Base-by-base conservation (phyloP, 2,888 invertebrate genomes). In the Eupithecia insigniata region DNA sequence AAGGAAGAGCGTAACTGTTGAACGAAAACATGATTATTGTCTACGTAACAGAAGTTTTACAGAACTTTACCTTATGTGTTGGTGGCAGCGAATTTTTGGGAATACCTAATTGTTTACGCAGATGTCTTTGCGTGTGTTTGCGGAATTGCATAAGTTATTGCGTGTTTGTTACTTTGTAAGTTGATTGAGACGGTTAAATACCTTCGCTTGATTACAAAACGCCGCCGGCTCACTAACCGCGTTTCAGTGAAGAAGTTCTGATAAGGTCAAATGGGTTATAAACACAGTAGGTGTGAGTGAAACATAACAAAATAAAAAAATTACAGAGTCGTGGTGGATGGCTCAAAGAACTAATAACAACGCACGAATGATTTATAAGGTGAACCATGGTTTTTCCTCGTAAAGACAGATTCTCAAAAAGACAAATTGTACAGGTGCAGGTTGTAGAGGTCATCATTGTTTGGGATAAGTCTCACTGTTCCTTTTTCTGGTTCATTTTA, bases 1-100 rank as follows among this genome's bases (percentile, higher is more conserved):
- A 99, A 99, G 46, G 99, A 99, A 88, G 98, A 99, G 70, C 99
- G 96, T 77, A 99, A 94, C 98, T 96, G 90, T 78, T 90, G 89
- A 78, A 62, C 32, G 18, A 62, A 62, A 55, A 62, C 30, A 32
- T 60, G 1, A 30, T 30, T 28, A 60, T 12, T 62, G 34, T 0
- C 18, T n/a, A 10, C 10, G n/a, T 60, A 60, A 30, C n/a, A n/a
- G n/a, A n/a, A n/a, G n/a, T n/a, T n/a, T n/a, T n/a, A n/a, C n/a
- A n/a, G n/a, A n/a, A n/a, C n/a, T n/a, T n/a, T n/a, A n/a, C n/a
- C n/a, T n/a, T n/a, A n/a, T n/a, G n/a, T n/a, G n/a, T n/a, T n/a
- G n/a, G n/a, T n/a, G n/a, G n/a, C n/a, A n/a, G n/a, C n/a, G n/a
- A n/a, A n/a, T n/a, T 34, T 68, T n/a, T 62, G 26, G 22, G 60